Percentiles rank a stretch among this genome's conserved stretches.
phyloP scores from a whole-genome alignment of 2,113 vertebrate genomes.

The Etia nguti region DNA sequence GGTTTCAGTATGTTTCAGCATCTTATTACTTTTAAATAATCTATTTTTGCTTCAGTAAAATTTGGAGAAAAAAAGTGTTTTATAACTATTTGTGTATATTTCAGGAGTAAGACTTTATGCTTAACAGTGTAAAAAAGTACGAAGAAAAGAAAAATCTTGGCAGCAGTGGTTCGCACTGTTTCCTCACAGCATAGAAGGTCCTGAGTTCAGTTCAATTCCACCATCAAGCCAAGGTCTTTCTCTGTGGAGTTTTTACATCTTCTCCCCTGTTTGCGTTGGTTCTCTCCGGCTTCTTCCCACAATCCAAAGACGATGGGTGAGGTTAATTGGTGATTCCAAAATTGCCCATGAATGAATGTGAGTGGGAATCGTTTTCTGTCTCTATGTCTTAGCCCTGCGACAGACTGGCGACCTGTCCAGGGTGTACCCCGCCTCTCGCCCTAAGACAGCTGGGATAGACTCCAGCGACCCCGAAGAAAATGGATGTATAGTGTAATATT shows the following conservation, averaged over 20 bases:
- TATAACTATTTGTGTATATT: neutral
- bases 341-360: neutral
- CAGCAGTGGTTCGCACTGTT: neutral
- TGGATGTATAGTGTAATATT: neutral
- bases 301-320: neutral
- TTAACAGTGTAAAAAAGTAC: neutral
- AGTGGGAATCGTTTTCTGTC: no score
- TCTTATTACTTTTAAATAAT: neutral
- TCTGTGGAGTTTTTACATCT: neutral
- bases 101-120: neutral
- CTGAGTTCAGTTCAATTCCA: neutral
- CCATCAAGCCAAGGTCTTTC: no score
- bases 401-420: no score
- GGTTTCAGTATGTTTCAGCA: neutral
- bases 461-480: neutral
- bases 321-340: neutral
- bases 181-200: neutral
- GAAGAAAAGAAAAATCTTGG: no score
- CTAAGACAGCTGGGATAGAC: neutral
- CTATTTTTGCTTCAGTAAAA: neutral
- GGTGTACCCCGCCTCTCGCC: no score
- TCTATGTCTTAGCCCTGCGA: no score
- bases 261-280: neutral
- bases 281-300: neutral
- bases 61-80: no score